Conservation (phyloP, 23 tunicate genomes). For the Trididemnum miniatum region DNA sequence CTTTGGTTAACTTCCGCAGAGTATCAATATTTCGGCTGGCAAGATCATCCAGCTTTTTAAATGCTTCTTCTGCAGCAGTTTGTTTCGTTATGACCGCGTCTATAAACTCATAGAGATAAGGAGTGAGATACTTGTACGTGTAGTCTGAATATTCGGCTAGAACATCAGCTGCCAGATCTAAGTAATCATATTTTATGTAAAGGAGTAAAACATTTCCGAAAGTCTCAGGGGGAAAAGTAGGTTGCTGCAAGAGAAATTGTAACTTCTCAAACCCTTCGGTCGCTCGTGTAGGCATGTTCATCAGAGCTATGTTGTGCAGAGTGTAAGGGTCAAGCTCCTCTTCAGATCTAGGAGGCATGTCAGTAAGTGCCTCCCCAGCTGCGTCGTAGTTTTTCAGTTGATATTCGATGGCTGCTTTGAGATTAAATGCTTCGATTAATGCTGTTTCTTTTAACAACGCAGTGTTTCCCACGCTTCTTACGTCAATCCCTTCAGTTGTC, state of each 20-base stretch:
- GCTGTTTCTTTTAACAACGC: constrained; percentile 85
- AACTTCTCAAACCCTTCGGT: constrained; percentile 95
- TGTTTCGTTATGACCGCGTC: constrained; percentile 95
- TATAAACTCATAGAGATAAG: constrained; percentile 82
- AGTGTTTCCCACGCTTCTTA: constrained; percentile 96
- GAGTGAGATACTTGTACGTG: constrained; percentile 83
- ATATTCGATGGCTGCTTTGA: constrained; percentile 97
- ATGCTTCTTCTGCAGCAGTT: constrained; percentile 91
- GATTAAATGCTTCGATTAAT: constrained; percentile 92
- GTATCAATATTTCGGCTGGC: constrained; percentile 84
- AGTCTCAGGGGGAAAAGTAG: constrained; percentile 83
- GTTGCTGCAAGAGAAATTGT: constrained; percentile 82
- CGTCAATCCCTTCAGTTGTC: constrained; percentile 99
- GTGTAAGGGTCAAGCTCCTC: constrained; percentile 95
- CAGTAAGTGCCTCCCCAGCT: constrained; percentile 97
- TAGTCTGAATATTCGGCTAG: constrained; percentile 94
- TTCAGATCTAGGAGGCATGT: constrained; percentile 97
- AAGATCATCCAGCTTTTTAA: constrained; percentile 87
- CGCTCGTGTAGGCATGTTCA: constrained; percentile 86
- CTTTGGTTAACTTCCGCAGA: constrained; percentile 90
- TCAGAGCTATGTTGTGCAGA: constrained; percentile 92
- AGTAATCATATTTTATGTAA: constrained; percentile 90
- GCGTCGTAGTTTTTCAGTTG: constrained; percentile 92
- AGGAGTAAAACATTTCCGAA: constrained; percentile 90
- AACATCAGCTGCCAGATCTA: constrained; percentile 95